Evolutionary conservation across 2,113 vertebrate genomes (phyloP).

Genomic region (Climacteris rufus): DNA sequence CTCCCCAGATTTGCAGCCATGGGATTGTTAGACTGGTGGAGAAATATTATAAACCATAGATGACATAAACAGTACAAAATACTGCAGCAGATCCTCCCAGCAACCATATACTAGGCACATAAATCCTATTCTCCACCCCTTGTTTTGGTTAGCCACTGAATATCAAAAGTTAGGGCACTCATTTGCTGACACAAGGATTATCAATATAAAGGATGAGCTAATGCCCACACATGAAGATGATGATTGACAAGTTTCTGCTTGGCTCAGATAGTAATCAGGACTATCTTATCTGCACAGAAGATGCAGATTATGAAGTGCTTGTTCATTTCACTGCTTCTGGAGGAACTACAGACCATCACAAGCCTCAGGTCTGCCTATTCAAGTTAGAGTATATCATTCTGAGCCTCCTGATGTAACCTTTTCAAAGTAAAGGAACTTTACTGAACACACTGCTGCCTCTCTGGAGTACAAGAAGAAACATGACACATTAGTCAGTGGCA

Average conservation of each 20-base stretch:
- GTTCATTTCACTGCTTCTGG: not conserved
- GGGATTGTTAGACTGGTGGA: not conserved
- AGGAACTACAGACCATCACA: not conserved
- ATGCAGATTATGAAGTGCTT: not conserved
- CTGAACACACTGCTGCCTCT: not conserved
- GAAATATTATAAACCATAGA: not conserved
- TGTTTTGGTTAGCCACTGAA: not conserved
- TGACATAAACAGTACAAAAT: not conserved
- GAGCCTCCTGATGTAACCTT: not conserved
- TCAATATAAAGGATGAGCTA: not conserved
- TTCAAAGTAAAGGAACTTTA: not conserved
- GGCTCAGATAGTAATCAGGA: not conserved
- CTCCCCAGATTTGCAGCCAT: not conserved
- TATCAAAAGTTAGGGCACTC: not conserved
- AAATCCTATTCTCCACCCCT: not conserved
- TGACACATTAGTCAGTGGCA: not conserved
- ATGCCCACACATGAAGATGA: not conserved
- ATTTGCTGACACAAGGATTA: not conserved
- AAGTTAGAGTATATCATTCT: not conserved
- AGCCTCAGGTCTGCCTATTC: not conserved
- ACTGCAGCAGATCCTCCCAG: not conserved
- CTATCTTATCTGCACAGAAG: not conserved
- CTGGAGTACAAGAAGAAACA: not conserved
- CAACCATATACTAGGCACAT: accelerated
- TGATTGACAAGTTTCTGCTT: not conserved